A percentile compares a stretch with the other conserved stretches of the same genome.
phyloP scores from a whole-genome alignment of 2,113 vertebrate species.

The Erpornis zantholeuca region DNA sequence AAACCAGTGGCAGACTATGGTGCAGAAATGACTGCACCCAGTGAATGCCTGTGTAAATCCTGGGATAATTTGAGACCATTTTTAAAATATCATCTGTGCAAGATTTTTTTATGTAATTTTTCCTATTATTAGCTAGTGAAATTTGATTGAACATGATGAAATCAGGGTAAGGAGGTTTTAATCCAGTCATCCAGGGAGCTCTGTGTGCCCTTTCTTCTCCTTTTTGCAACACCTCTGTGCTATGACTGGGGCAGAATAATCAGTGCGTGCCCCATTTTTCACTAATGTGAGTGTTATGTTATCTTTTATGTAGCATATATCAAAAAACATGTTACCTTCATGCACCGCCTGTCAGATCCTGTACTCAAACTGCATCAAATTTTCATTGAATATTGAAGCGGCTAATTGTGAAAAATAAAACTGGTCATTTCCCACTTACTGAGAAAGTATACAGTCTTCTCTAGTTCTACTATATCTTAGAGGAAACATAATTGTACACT shows the following conservation, averaged over 20 bases:
- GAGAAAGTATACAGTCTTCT: not conserved
- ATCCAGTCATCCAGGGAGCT: not conserved
- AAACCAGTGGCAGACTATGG: not conserved
- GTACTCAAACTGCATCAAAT: not conserved
- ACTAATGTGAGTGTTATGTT: not conserved
- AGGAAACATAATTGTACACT: not conserved
- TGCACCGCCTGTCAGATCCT: fast-evolving
- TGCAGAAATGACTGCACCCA: not conserved
- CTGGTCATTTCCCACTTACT: not conserved
- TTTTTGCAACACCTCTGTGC: not conserved
- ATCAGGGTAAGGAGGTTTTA: not conserved
- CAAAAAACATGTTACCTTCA: not conserved
- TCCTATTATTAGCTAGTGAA: not conserved
- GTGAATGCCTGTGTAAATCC: not conserved
- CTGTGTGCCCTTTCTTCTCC: fast-evolving
- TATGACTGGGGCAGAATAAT: not conserved
- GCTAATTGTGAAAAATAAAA: not conserved
- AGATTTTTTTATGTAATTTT: not conserved
- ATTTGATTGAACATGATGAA: not conserved
- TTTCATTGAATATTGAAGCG: not conserved
- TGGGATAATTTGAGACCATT: not conserved
- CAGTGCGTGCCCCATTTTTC: not conserved
- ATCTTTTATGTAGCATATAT: not conserved
- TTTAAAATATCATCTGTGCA: not conserved
- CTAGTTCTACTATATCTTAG: not conserved